Base-by-base conservation (phyloP, 1,140 invertebrate genomes). In the Conopomorpha cramerella region DNA sequence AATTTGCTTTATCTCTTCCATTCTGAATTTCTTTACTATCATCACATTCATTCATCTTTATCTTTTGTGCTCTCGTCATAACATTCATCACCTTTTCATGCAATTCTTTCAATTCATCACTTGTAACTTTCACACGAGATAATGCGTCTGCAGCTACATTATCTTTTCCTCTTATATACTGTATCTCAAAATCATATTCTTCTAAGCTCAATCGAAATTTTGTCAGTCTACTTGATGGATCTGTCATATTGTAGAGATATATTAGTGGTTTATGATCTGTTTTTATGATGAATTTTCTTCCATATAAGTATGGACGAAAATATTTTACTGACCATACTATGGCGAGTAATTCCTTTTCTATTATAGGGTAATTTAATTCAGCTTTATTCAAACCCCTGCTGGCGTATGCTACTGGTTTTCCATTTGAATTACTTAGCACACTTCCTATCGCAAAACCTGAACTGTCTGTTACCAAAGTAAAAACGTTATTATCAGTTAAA, bases 361-460 rank as follows among this genome's bases (percentile, higher is more conserved):
- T 18, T 17, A 13, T 32, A 6, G 30, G 13, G 13, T 32, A 32
- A 18, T 32, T 32, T 18, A 17, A 8, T 32, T 32, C 30, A 18
- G 15, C 16, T 18, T 32, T 32, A 16, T 32, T 32, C 18, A 32
- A 17, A 32, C 16, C 13, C n/a, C 15, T 16, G 12, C 30, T 32
- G n/a, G 30, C 30, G 30, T 32, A 32, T n/a, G 30, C 30, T 14
- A 32, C 15, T 18, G 30, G 30, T 18, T 13, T 32, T 1, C 30
- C 30, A 17, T 32, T 18, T n/a, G 8, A n/a, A n/a, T 32, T 32
- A 32, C 30, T 17, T 16, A 32, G 10, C 2, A 32, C 30, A 18
- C 15, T 10, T 8, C 30, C 30, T 16, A 32, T 17, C 8, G 30
- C 16, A 12, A 17, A 17, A 10, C 30, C 30, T 18, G 30, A 32